Conservation (phyloP, 2,888 invertebrate species). For the Drepana falcataria region DNA sequence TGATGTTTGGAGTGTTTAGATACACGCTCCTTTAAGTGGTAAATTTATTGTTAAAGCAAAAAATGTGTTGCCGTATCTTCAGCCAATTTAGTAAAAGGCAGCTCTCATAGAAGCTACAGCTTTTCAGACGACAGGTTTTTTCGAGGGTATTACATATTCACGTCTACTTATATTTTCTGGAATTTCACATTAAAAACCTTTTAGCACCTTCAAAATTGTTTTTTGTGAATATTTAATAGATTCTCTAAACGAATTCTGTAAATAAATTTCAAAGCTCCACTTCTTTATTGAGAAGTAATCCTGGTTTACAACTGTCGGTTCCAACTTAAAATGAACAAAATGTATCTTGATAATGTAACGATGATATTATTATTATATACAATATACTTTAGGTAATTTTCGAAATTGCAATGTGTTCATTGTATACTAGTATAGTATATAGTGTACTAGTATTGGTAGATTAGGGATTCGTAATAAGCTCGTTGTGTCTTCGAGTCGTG, state of each 20-base stretch:
- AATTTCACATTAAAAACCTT: too few species aligned
- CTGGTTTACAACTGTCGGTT: not conserved
- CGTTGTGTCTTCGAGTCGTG: constrained; percentile 49
- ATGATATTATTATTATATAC: too few species aligned
- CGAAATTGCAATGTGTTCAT: constrained; percentile 65
- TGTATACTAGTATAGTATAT: too few species aligned
- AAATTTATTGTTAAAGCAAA: not conserved
- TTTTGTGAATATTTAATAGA: too few species aligned
- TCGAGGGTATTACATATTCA: too few species aligned
- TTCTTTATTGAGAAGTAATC: not conserved
- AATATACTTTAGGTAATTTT: constrained; percentile 29
- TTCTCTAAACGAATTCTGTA: not conserved
- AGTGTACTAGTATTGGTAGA: constrained; percentile 71
- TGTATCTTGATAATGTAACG: too few species aligned
- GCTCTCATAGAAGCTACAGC: not conserved
- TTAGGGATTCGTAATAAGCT: constrained; percentile 38
- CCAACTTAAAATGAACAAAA: constrained; percentile 8
- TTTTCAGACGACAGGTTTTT: too few species aligned
- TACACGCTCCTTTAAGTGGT: not conserved
- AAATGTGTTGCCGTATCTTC: too few species aligned
- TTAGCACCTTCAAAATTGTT: too few species aligned
- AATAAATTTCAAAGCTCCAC: too few species aligned
- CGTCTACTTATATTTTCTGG: too few species aligned
- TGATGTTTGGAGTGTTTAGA: not conserved
- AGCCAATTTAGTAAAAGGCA: not conserved